Evolutionary conservation across 2,888 invertebrate genomes (phyloP), one percentile per base, ranked within the genome.

Genomic region (Cylindroiulus punctatus): DNA sequence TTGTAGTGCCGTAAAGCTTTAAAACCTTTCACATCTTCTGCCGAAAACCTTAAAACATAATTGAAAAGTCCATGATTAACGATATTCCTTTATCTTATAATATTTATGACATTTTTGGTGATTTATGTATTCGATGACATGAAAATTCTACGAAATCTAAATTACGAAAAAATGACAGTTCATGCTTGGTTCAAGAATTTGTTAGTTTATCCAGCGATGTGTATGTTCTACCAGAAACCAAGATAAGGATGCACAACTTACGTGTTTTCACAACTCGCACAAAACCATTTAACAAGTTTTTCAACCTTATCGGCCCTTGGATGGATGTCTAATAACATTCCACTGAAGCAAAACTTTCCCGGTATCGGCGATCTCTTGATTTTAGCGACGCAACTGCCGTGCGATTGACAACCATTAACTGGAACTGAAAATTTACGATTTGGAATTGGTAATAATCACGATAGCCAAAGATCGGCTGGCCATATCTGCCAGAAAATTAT

Each of bases 251-350:
- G 8, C n/a, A n/a, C 19, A 22, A 82, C 82, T 32, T 32, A 82
- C 82, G 12, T 30, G 17, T 40, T 26, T 32, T 82, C 17, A 26
- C 82, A 82, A 82, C 82, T 40, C 32, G 1, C 7, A 82, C 82
- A 82, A 32, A 82, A 82, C 82, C 82, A 82, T 82, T 82, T 82
- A 12, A 82, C 32, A 30, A 82, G 82, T 40, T 82, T 17, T 32
- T 17, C 19, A 19, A 82, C 32, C 8, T 82, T n/a, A 82, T 82
- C 1, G 12, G 82, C 36, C 40, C 82, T 40, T 82, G 82, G 82
- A 0, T 32, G 36, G 32, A 82, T 82, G 82, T 32, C n/a, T n/a
- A 30, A 32, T 26, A 82, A 17, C 10, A 32, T 32, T 36, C 82
- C 82, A 82, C 7, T 10, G 32, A 82, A 82, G n/a, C 82, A 82